These are phyloP conservation scores for Campaea margaritaria DNA, from an alignment of 2,888 invertebrate genomes.

Conservation along the genomic window DNA sequence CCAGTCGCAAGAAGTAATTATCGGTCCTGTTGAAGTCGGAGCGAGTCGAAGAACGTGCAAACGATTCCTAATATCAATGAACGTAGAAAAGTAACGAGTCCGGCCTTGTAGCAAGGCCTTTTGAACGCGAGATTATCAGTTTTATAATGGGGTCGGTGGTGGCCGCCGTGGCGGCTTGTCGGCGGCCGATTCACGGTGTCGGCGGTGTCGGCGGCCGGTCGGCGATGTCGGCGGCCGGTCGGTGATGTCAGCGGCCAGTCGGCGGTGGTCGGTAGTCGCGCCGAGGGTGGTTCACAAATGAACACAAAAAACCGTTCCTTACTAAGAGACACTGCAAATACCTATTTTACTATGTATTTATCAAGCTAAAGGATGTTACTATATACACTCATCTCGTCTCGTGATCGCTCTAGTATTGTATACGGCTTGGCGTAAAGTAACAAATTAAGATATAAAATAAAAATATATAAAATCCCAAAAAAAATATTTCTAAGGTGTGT, in stretches of 20 bases:
- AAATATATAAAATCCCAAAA: conserved; percentile 64
- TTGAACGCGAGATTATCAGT: conserved; percentile 19
- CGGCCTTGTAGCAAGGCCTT: conserved; percentile 60
- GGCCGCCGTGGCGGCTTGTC: too few relatives aligned
- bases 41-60: conserved; percentile 28
- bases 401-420: conserved; percentile 81
- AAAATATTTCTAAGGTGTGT: conserved; percentile 73
- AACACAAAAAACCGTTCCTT: conserved; percentile 56
- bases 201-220: too few relatives aligned
- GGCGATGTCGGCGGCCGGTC: too few relatives aligned
- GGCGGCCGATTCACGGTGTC: too few relatives aligned
- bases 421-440: conserved; percentile 78
- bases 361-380: conserved; percentile 66
- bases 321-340: conserved; percentile 45
- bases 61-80: conserved; percentile 47
- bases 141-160: background rate
- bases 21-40: conserved; percentile 3
- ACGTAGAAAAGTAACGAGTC: conserved; percentile 48
- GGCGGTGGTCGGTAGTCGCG: conserved; percentile 8
- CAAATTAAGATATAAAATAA: conserved; percentile 74
- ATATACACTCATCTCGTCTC: conserved; percentile 70
- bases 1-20: conserved; percentile 5
- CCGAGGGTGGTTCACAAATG: conserved; percentile 1
- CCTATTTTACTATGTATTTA: conserved; percentile 81
- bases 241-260: background rate